Evolutionary conservation across 2,113 vertebrate genomes (phyloP), one percentile per base, ranked within the genome.

Genomic region (Mormyrus lacerda): DNA sequence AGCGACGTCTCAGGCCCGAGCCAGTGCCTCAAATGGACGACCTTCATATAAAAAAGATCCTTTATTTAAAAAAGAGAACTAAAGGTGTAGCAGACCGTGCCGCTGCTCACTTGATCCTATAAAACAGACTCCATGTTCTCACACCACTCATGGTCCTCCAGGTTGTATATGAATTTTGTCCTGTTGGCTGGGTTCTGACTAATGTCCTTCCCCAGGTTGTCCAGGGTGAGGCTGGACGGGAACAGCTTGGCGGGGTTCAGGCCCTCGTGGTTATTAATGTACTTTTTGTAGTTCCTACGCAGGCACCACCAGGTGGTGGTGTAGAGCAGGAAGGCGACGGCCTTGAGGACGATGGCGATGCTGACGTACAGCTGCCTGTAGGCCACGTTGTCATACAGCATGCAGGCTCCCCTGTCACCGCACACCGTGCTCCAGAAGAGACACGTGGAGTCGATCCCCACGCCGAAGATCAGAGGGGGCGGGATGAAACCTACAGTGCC

Each of bases 401-500:
- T 92, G 90, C 95, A 96, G 83, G 95, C 95, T 2, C 95, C 95
- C 88, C 94, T 93, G 88, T 95, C 94, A 0, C 94, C 95, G 7
- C 95, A 96, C 44, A 95, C 94, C 0, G 94, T 93, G 91, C 95
- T 95, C 95, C 95, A 96, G 92, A 95, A 94, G 69, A 96, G 94
- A 88, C 95, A 96, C 87, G 95, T 95, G 87, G 95, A 96, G 93
- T 96, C 95, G 90, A 96, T 96, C 90, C 95, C 95, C 92, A 95
- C 95, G 61, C 95, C 95, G n/a, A 96, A 96, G 90, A 96, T 95
- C 89, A 96, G 94, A 51, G 95, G 95, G 3, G 95, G 95, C 17
- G 95, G 95, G 88, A 96, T 96, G 91, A 96, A 96, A 89, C 94
- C 95, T 96, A 91, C 21, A 31, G 53, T 76, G 84, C n/a, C 3